Conservation (phyloP, 2,797 vertebrate genomes). For the Ptychobarbus kaznakovi region DNA sequence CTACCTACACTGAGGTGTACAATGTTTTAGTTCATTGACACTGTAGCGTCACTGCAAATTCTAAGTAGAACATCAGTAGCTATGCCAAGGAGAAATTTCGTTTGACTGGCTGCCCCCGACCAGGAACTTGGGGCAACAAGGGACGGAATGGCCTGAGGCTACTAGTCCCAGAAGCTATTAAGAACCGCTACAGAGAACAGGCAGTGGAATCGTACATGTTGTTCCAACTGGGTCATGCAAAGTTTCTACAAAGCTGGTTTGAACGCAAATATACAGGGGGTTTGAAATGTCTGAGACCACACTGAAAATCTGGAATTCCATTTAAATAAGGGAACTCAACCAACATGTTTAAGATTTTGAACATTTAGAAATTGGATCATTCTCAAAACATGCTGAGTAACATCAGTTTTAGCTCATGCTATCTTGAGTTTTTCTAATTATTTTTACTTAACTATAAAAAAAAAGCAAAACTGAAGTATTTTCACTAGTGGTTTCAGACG, state of each 20-base stretch:
- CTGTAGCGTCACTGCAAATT: slow-evolving; percentile 16
- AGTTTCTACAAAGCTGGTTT: slow-evolving; percentile 32
- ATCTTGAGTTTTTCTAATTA: background rate
- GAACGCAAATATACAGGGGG: slow-evolving; percentile 31
- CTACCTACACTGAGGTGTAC: background rate
- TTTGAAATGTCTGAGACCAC: background rate
- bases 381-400: background rate
- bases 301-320: background rate
- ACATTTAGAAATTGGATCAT: background rate
- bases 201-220: slow-evolving; percentile 28
- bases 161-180: slow-evolving; percentile 49
- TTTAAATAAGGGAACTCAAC: background rate
- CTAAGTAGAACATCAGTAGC: slow-evolving; percentile 26
- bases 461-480: background rate
- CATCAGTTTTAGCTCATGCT: background rate
- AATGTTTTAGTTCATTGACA: background rate
- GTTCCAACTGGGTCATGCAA: slow-evolving; percentile 34
- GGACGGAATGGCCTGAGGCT: slow-evolving; percentile 45
- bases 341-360: background rate
- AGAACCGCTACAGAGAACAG: slow-evolving; percentile 39
- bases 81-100: background rate
- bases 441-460: background rate
- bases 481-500: background rate
- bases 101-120: slow-evolving; percentile 18
- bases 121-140: slow-evolving; percentile 18